phyloP scores from a whole-genome alignment of 2,888 invertebrate genomes.

The Brachypalpus laphriformis region DNA sequence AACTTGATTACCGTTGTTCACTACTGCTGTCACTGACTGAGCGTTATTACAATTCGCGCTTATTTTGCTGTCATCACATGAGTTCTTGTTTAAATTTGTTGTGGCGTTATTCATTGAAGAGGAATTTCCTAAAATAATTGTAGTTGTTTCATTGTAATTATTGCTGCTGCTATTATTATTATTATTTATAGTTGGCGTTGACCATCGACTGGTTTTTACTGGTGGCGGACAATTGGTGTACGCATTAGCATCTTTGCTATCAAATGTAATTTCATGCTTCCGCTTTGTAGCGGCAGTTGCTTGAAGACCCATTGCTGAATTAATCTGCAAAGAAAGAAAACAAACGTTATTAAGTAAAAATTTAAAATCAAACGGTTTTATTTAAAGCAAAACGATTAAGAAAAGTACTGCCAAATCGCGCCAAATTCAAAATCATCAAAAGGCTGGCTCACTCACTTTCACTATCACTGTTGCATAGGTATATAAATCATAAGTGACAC shows the following conservation, averaged over 20 bases:
- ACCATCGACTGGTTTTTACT: conserved; percentile 85
- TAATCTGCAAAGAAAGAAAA: conserved; percentile 78
- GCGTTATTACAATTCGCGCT: conserved; percentile 14
- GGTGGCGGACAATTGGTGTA: conserved; percentile 83
- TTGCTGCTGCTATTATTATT: conserved; percentile 53
- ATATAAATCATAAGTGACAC: conserved; percentile 59
- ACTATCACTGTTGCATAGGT: conserved; percentile 14
- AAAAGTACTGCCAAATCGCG: conserved; percentile 62
- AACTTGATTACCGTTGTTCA: conserved; percentile 79
- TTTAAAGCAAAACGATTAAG: conserved; percentile 37
- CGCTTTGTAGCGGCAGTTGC: conserved; percentile 87
- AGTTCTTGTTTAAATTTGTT: conserved; percentile 45
- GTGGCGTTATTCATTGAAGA: conserved; percentile 60
- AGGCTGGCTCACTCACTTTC: conserved; percentile 47
- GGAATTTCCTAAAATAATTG: conserved; percentile 66
- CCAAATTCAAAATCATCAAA: conserved; percentile 30
- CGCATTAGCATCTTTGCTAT: conserved; percentile 83
- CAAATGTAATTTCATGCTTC: conserved; percentile 85
- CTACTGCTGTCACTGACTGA: conserved; percentile 71
- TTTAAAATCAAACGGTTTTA: conserved; percentile 8
- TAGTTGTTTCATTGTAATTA: conserved; percentile 64
- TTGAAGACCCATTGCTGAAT: conserved; percentile 90
- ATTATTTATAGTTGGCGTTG: conserved; percentile 76
- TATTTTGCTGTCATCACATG: conserved; percentile 62
- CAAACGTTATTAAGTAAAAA: conserved; percentile 1